These are phyloP conservation scores for Copidosoma floridanum DNA, from an alignment of 1,140 invertebrate species.

Conservation along the genomic window DNA sequence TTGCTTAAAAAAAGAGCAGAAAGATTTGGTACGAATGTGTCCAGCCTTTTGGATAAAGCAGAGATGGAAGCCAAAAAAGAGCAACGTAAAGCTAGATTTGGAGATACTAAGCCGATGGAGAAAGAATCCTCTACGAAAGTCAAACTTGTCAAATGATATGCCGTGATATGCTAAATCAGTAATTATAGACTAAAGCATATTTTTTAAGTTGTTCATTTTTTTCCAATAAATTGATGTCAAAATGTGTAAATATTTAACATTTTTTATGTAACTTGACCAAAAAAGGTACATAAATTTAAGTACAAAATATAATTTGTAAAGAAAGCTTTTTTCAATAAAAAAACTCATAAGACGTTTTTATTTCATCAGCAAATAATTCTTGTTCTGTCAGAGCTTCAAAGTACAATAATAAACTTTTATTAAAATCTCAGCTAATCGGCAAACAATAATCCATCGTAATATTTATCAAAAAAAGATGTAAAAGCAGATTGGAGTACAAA, in stretches of 20 bases:
- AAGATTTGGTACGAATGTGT: constrained; percentile 73
- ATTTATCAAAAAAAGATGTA: constrained; percentile 18
- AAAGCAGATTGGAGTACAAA: constrained; percentile 16
- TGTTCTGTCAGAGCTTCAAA: constrained; percentile 5
- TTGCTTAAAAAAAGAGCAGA: constrained; percentile 72
- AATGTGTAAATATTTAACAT: constrained; percentile 20
- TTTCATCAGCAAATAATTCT: constrained; percentile 17
- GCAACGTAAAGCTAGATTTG: constrained; percentile 71
- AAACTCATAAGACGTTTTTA: constrained; percentile 19
- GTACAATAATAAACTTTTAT: constrained; percentile 18
- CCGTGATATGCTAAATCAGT: constrained; percentile 46
- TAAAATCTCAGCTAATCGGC: constrained; percentile 5
- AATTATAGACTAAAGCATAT: constrained; percentile 38
- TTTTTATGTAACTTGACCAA: constrained; percentile 12
- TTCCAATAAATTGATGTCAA: constrained; percentile 25
- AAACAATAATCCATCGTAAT: constrained; percentile 10
- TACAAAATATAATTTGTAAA: constrained; percentile 6
- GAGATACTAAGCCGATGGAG: constrained; percentile 46
- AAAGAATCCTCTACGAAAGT: constrained; percentile 50
- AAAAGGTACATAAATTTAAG: constrained; percentile 6
- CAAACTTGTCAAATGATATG: constrained; percentile 56
- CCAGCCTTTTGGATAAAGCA: constrained; percentile 63
- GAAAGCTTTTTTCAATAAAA: constrained; percentile 4
- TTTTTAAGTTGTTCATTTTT: constrained; percentile 26
- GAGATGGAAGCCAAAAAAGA: constrained; percentile 67